Base-by-base conservation (phyloP, 1,140 invertebrate species). In the Cydia strobilella region DNA sequence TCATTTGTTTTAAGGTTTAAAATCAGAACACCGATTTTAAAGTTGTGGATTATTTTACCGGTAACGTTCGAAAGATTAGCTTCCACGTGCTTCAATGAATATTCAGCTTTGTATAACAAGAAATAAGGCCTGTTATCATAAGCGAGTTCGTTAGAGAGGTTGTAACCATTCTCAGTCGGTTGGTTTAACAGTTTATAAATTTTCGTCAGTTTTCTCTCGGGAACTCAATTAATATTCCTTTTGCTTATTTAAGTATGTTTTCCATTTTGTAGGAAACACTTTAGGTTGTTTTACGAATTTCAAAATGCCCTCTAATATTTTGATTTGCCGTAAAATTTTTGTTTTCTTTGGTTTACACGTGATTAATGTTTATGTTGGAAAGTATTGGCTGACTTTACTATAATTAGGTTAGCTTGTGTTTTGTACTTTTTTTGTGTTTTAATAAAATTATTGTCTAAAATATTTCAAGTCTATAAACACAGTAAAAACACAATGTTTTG, bases 211-310 rank as follows among this genome's bases (percentile, higher is more conserved):
- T 20, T 59, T 23, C 18, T 59, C 18, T 23, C 10, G n/a, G 54
- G 9, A 59, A 59, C 3, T 59, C 54, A 59, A 59, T 59, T 59
- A 59, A 59, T 59, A 59, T 59, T 59, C 20, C 20, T 20, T 59
- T 59, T 59, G 54, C 1, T 54, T 59, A 59, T 42, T 42, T 42
- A 10, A 23, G 7, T 23, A 10, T 59, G 7, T 23, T 59, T 59
- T 7, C 18, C 45, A 48, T 48, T 23, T 59, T 9, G 20, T 3
- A 20, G 45, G 13, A n/a, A 48, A 15, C 15, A 12, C 23, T 10
- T 23, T 59, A 23, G n/a, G 5, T 54, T 18, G 5, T 54, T 18
- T 18, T 13, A 20, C 5, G 51, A 54, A 54, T 54, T 54, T 54
- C 18, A 10, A 23, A 23, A 59, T 10, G n/a, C 3, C n/a, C 7